Conservation (phyloP, 2,888 invertebrate genomes). For the Tipula confusa region DNA sequence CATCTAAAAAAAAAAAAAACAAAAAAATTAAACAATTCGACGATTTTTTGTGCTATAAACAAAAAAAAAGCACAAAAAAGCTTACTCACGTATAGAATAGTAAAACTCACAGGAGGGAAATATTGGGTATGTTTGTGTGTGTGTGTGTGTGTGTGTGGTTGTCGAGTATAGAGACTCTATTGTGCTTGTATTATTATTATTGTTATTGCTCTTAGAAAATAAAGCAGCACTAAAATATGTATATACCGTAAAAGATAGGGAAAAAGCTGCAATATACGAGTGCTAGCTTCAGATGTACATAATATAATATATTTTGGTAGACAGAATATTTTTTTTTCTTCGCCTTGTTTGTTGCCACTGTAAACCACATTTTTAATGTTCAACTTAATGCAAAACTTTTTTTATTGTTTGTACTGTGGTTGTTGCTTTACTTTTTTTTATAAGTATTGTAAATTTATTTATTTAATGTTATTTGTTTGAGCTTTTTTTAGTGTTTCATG, state of each 20-base stretch:
- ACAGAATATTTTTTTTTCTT: background rate
- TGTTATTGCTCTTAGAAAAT: background rate
- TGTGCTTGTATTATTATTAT: background rate
- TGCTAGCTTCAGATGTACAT: background rate
- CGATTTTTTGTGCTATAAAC: background rate
- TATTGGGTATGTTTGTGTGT: too few species aligned
- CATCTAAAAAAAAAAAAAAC: background rate
- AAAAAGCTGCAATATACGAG: background rate
- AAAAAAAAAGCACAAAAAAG: background rate
- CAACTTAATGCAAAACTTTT: background rate
- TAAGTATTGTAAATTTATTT: too few species aligned
- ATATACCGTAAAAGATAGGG: background rate
- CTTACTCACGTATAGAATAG: background rate
- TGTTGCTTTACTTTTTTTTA: background rate
- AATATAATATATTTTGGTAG: background rate
- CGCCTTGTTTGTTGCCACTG: background rate
- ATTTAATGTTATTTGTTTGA: background rate
- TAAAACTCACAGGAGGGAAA: background rate
- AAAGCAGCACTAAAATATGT: background rate
- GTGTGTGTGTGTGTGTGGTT: too few species aligned
- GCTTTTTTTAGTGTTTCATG: background rate
- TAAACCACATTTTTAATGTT: slow-evolving; percentile 12
- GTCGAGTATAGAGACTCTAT: background rate
- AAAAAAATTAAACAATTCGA: too few species aligned
- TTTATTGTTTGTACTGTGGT: background rate